Evolutionary conservation across 2,113 vertebrate species (phyloP).

Genomic region (Pteronura brasiliensis): DNA sequence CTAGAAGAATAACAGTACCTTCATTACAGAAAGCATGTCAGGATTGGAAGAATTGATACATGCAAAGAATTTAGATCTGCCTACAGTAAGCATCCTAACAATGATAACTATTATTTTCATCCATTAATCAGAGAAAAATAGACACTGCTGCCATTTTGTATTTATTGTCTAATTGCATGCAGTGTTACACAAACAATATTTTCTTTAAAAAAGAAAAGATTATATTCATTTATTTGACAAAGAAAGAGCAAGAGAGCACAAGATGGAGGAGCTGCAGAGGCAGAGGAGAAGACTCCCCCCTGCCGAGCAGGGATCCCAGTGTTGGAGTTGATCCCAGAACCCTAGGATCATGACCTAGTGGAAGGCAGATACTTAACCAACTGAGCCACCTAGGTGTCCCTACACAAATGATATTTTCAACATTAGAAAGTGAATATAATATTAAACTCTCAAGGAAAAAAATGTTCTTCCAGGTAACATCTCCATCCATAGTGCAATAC

Average conservation of each 20-base stretch:
- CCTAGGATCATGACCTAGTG: background rate
- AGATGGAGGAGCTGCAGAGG: background rate
- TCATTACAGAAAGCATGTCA: background rate
- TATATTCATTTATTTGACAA: background rate
- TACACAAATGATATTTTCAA: background rate
- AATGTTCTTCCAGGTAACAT: background rate
- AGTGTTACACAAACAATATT: background rate
- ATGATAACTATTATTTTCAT: background rate
- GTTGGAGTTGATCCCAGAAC: background rate
- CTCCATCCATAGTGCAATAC: background rate
- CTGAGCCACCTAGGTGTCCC: background rate
- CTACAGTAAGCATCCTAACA: background rate
- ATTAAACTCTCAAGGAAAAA: background rate
- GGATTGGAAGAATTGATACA: background rate
- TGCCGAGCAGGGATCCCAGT: background rate
- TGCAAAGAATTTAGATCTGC: background rate
- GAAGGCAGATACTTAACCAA: background rate
- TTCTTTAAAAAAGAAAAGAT: background rate
- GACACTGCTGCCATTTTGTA: background rate
- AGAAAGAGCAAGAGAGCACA: background rate
- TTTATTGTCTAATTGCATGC: background rate
- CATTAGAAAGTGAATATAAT: background rate
- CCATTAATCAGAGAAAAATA: background rate
- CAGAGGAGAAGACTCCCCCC: background rate
- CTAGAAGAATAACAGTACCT: background rate